Conservation (phyloP, 2,888 invertebrate genomes). For the Drosophila lutescens region DNA sequence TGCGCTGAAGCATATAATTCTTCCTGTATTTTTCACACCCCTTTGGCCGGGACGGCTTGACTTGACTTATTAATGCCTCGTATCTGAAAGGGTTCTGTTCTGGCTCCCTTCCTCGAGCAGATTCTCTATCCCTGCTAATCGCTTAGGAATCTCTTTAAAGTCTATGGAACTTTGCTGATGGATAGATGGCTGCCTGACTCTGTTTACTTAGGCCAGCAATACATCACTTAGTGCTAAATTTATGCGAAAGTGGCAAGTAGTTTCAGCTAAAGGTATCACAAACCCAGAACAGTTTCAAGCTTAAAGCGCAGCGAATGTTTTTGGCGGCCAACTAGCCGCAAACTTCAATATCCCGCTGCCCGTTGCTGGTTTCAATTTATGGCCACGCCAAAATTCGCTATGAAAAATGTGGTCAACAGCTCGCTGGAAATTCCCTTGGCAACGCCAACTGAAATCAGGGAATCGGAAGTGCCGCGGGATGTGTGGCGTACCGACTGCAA, state of each 20-base stretch:
- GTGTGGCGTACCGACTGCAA: slow-evolving; percentile 35
- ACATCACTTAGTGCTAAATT: slow-evolving; percentile 69
- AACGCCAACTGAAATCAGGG: slow-evolving; percentile 1
- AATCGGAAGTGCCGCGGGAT: background rate
- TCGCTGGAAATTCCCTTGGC: slow-evolving; percentile 20
- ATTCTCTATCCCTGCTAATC: slow-evolving; percentile 22
- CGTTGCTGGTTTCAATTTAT: slow-evolving; percentile 21
- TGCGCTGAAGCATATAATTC: slow-evolving; percentile 65
- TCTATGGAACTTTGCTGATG: slow-evolving; percentile 23
- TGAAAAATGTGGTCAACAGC: slow-evolving; percentile 16
- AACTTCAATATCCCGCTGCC: background rate
- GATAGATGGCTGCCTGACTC: slow-evolving; percentile 6
- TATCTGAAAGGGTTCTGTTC: slow-evolving; percentile 56
- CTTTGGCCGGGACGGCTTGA: slow-evolving; percentile 37
- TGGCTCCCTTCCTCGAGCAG: background rate
- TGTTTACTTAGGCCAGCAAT: slow-evolving; percentile 49
- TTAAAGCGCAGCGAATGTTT: background rate
- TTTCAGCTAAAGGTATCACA: background rate
- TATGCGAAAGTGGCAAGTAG: slow-evolving; percentile 57
- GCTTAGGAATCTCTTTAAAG: slow-evolving; percentile 25
- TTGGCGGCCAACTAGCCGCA: background rate
- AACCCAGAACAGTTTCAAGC: background rate
- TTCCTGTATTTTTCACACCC: slow-evolving; percentile 43
- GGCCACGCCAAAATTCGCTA: slow-evolving; percentile 11
- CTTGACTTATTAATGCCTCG: slow-evolving; percentile 71